Evolutionary conservation across 2,888 invertebrate species (phyloP), one percentile per base, ranked within the genome.

Genomic region (Latrodectus elegans): DNA sequence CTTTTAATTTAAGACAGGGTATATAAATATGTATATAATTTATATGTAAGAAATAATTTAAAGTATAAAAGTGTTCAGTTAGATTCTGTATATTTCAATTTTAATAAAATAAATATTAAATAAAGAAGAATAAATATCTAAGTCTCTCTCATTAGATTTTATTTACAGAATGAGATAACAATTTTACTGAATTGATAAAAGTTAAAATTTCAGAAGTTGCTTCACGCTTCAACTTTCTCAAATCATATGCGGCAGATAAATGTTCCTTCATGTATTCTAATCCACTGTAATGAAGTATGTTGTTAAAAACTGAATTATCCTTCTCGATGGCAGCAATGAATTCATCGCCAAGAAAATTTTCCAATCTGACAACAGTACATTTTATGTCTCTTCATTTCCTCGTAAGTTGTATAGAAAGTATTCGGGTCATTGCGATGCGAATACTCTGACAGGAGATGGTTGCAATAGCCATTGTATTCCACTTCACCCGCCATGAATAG

Each of bases 401-500:
- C 93, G 88, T 92, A 93, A 72, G 91, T 92, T 38, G 92, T 84
- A 72, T 93, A 91, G 6, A 91, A 89, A 6, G 93, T 90, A 73
- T 92, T 92, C 0, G 90, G 86, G 51, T 91, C 90, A 26, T 90
- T 85, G n/a, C 91, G 52, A 22, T 88, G 90, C 11, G 77, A 65
- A 17, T 89, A 89, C 89, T 86, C 89, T 2, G 83, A 77, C 15
- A 88, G 11, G 10, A 90, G 22, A 51, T 90, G 90, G 26, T 90
- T 89, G 17, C 88, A 90, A 60, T 90, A 90, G 38, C 89, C 88
- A 12, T 87, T 87, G 51, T 82, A 90, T 55, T 89, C 89, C 1
- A 92, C 75, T 90, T 92, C 91, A 17, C 92, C 92, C 8, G 90
- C 90, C 26, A 91, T 90, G 89, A 92, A 93, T 89, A 92, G 91